Conservation (phyloP, 2,113 vertebrate species). For the Egretta garzetta region DNA sequence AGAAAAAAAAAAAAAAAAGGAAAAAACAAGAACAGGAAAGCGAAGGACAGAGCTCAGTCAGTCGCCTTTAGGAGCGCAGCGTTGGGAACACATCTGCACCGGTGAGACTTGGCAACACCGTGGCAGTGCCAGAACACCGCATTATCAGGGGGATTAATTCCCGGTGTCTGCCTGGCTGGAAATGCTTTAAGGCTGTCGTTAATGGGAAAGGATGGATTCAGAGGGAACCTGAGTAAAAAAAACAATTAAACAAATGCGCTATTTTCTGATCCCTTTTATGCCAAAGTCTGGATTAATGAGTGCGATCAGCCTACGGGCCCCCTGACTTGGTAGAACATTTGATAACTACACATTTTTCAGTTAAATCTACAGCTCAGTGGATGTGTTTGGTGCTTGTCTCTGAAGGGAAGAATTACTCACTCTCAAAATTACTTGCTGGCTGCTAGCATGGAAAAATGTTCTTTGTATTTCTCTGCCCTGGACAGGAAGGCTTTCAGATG, state of each 20-base stretch:
- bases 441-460: conserved; percentile 14
- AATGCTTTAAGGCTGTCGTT: background rate
- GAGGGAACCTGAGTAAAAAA: background rate
- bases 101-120: background rate
- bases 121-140: background rate
- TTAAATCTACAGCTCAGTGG: background rate
- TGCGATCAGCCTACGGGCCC: background rate
- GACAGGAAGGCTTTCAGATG: background rate
- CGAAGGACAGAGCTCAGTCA: background rate
- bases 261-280: background rate
- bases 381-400: background rate
- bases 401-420: conserved; percentile 31
- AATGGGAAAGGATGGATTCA: background rate
- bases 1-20: background rate
- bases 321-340: background rate
- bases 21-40: background rate
- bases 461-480: conserved; percentile 13
- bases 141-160: background rate
- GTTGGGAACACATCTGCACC: background rate
- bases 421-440: conserved; percentile 24
- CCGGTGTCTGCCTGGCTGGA: background rate
- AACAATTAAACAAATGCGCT: background rate
- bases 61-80: background rate
- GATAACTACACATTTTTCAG: background rate
- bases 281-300: conserved; percentile 14